Percentiles rank a stretch among this genome's conserved stretches.
Conservation (phyloP, 2,113 vertebrate genomes). For the Strix aluco region DNA sequence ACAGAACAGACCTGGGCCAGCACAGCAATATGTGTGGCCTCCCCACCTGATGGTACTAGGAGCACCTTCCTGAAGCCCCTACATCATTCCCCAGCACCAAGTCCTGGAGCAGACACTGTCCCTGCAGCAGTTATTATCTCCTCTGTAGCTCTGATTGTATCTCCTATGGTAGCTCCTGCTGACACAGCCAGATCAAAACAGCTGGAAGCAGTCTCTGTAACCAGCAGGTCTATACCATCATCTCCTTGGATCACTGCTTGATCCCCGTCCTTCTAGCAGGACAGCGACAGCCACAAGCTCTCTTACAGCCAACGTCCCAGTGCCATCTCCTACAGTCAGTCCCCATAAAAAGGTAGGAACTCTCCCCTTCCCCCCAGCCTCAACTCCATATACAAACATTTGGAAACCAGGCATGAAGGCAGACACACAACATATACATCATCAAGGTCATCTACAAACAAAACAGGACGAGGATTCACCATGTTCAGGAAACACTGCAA, state of each 20-base stretch:
- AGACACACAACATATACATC: conserved; percentile 21
- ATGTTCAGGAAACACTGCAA: conserved; percentile 65
- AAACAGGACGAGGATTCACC: conserved; percentile 67
- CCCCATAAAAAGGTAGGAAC: not conserved
- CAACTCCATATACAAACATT: conserved; percentile 15
- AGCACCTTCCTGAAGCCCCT: not conserved
- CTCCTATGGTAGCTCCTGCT: not conserved
- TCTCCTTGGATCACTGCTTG: conserved; percentile 9
- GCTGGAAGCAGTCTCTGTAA: conserved; percentile 23
- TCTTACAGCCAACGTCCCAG: not conserved
- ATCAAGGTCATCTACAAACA: conserved; percentile 68
- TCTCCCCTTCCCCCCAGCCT: not conserved
- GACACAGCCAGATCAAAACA: not conserved
- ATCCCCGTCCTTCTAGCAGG: conserved; percentile 8
- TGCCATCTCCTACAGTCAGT: not conserved
- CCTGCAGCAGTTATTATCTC: not conserved
- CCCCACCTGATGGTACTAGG: not conserved
- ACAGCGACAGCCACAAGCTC: not conserved
- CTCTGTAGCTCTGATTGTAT: not conserved
- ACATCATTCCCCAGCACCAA: not conserved
- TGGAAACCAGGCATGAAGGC: not conserved
- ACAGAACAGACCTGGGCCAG: not conserved
- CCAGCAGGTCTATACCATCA: not conserved
- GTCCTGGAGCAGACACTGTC: not conserved
- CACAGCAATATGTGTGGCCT: not conserved